A percentile compares a stretch with the other conserved stretches of the same genome.
Evolutionary conservation across 1,140 invertebrate species (phyloP).

Genomic region (Tenebrio molitor): DNA sequence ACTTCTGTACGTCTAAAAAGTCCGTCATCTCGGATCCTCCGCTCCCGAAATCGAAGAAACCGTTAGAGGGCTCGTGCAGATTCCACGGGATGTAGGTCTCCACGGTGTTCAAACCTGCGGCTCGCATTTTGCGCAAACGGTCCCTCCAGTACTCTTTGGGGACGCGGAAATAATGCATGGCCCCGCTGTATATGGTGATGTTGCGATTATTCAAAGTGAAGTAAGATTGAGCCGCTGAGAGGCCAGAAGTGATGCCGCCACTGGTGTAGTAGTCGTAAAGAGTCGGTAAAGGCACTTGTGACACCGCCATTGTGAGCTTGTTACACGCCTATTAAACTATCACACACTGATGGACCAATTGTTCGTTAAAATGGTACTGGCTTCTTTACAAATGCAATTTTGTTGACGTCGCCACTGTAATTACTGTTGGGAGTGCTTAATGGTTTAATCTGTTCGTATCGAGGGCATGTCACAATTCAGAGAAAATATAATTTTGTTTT

Average conservation of each 20-base stretch:
- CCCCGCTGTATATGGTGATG: slow-evolving; percentile 71
- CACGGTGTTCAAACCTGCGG: slow-evolving; percentile 87
- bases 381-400: too few species aligned
- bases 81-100: slow-evolving; percentile 97
- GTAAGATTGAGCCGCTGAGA: slow-evolving; percentile 51
- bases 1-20: slow-evolving; percentile 71
- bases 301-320: slow-evolving; percentile 11
- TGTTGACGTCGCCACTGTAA: too few species aligned
- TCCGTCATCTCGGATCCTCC: slow-evolving; percentile 79
- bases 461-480: too few species aligned
- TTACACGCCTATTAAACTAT: slow-evolving; percentile 1
- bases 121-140: slow-evolving; percentile 83
- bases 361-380: too few species aligned
- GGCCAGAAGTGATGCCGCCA: slow-evolving; percentile 53
- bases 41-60: slow-evolving; percentile 75
- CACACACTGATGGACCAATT: neutral
- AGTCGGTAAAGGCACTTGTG: slow-evolving; percentile 43
- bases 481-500: too few species aligned
- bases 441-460: too few species aligned
- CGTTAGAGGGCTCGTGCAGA: slow-evolving; percentile 78
- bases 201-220: slow-evolving; percentile 58
- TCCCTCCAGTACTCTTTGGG: slow-evolving; percentile 72
- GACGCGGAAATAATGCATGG: slow-evolving; percentile 92
- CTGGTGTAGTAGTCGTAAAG: slow-evolving; percentile 59
- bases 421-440: too few species aligned